phyloP scores from a whole-genome alignment of 1,140 invertebrate species.

The Aphelinus atriplicis region DNA sequence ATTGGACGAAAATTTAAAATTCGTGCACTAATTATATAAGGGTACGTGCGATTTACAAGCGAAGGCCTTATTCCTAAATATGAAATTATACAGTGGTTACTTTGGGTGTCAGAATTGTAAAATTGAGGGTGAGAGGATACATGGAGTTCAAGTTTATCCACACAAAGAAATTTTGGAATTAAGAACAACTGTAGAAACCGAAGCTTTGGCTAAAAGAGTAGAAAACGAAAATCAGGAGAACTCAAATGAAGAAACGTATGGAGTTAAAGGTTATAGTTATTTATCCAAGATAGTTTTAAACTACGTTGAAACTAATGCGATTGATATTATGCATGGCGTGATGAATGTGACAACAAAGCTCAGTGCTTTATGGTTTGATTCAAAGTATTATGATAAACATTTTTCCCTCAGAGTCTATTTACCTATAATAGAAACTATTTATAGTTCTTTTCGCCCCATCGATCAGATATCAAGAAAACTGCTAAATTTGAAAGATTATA shows the following conservation, averaged over 20 bases:
- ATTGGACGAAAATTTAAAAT: too few relatives aligned
- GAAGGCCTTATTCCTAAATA: not conserved
- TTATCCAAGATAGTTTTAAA: not conserved
- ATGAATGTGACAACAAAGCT: not conserved
- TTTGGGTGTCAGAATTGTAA: constrained; percentile 1
- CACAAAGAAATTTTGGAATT: not conserved
- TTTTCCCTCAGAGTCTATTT: not conserved
- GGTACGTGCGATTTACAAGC: constrained; percentile 3
- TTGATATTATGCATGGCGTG: not conserved
- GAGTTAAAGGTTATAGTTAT: too few relatives aligned
- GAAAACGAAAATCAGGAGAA: too few relatives aligned
- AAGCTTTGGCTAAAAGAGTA: not conserved
- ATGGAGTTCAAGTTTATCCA: too few relatives aligned
- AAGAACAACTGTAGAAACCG: not conserved
- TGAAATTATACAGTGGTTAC: not conserved
- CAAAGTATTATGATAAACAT: not conserved
- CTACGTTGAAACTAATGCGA: not conserved
- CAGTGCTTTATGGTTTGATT: not conserved
- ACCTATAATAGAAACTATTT: not conserved
- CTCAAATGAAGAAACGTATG: too few relatives aligned
- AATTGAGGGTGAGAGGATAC: not conserved
- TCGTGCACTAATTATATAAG: too few relatives aligned
- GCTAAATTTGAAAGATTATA: too few relatives aligned
- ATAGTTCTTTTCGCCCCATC: too few relatives aligned
- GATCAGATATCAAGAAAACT: too few relatives aligned